Evolutionary conservation across 2,113 vertebrate genomes (phyloP), one percentile per base, ranked within the genome.

Genomic region (Engystomops pustulosus): DNA sequence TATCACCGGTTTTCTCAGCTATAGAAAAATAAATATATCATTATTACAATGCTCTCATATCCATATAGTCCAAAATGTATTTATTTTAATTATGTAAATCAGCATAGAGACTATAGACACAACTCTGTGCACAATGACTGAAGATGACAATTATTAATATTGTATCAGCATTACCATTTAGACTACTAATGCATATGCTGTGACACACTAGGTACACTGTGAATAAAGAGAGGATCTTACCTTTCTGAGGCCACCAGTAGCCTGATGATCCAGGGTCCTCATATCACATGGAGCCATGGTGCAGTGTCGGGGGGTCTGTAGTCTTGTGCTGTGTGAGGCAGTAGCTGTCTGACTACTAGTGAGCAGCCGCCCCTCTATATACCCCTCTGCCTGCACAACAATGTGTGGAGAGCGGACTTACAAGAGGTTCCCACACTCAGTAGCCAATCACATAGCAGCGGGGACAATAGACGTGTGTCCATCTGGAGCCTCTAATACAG

Each of bases 1-100:
- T 83, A 95, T 92, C 3, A 91, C 44, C 11, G 93, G 94, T 80
- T 95, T 95, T 83, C 93, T 92, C 75, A 94, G 32, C 94, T 95
- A 87, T 7, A 80, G 45, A 58, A 10, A 2, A 70, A 67, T n/a
- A 60, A n/a, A 53, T n/a, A n/a, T n/a, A n/a, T n/a, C n/a, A n/a
- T n/a, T n/a, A n/a, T n/a, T n/a, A n/a, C n/a, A n/a, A n/a, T n/a
- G n/a, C n/a, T n/a, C n/a, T n/a, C n/a, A n/a, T n/a, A n/a, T n/a
- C n/a, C n/a, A n/a, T n/a, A n/a, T n/a, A n/a, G n/a, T n/a, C n/a
- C n/a, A n/a, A n/a, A n/a, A n/a, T n/a, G n/a, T n/a, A n/a, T n/a
- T n/a, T n/a, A n/a, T n/a, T n/a, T n/a, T n/a, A n/a, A n/a, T n/a
- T n/a, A n/a, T n/a, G n/a, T n/a, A n/a, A n/a, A n/a, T n/a, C n/a